phyloP scores from a whole-genome alignment of 2,797 vertebrate genomes.

The Takifugu ocellatus region DNA sequence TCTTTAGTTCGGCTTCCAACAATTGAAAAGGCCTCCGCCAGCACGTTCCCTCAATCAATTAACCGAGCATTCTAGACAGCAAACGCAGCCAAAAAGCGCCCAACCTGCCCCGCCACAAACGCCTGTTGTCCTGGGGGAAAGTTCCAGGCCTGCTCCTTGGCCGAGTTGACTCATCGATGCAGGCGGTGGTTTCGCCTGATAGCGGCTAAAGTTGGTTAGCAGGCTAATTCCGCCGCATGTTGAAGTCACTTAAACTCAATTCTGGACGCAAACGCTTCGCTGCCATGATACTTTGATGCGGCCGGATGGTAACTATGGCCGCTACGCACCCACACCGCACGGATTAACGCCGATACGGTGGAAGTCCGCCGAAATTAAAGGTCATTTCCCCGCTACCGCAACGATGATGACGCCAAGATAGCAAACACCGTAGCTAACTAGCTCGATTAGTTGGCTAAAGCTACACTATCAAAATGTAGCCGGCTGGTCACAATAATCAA shows the following conservation, averaged over 20 bases:
- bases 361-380: background rate
- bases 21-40: constrained; percentile 46
- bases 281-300: background rate
- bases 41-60: constrained; percentile 45
- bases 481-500: background rate
- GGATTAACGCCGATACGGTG: background rate
- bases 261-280: background rate
- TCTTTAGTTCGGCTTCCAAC: constrained; percentile 44
- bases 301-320: background rate
- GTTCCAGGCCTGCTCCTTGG: constrained; percentile 48
- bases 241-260: background rate
- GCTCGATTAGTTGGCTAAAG: constrained; percentile 36
- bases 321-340: background rate
- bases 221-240: constrained; percentile 53
- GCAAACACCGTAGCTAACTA: constrained; percentile 13
- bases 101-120: background rate
- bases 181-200: constrained; percentile 48
- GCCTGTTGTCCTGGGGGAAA: constrained; percentile 24
- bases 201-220: constrained; percentile 57
- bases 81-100: constrained; percentile 20
- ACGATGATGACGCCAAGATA: constrained; percentile 18
- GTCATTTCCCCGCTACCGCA: constrained; percentile 6
- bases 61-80: constrained; percentile 44
- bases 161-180: constrained; percentile 63
- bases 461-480: constrained; percentile 19